Conservation (phyloP, 2,113 vertebrate genomes). For the Hipposideros armiger region DNA sequence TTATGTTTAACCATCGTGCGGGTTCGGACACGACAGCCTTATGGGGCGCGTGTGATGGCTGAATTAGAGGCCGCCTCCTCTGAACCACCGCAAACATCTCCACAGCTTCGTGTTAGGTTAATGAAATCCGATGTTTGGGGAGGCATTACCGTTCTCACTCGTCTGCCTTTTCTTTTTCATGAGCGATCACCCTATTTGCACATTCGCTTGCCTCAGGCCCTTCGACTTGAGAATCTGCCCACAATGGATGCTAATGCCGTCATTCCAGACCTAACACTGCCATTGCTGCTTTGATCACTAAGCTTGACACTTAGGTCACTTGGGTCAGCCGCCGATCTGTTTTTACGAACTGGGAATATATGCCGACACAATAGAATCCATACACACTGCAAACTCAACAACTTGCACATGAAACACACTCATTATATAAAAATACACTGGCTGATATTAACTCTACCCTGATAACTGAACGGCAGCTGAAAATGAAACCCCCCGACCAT, state of each 20-base stretch:
- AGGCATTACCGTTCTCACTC: background rate
- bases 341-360: background rate
- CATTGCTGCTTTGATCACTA: background rate
- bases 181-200: background rate
- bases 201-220: fast-evolving
- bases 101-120: background rate
- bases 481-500: slow-evolving; percentile 46
- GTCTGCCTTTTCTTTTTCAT: background rate
- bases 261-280: background rate
- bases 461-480: background rate
- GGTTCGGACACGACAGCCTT: background rate
- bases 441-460: background rate
- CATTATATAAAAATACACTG: background rate
- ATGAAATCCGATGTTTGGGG: background rate
- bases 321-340: background rate
- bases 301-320: background rate
- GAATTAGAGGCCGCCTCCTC: background rate
- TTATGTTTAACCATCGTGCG: background rate
- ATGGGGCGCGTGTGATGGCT: background rate
- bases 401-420: background rate
- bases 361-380: background rate
- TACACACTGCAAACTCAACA: background rate
- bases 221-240: background rate
- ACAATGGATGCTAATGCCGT: too few species aligned
- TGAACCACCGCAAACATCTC: background rate